Evolutionary conservation across 1,140 invertebrate species (phyloP).

Genomic region (Calephelis nemesis): DNA sequence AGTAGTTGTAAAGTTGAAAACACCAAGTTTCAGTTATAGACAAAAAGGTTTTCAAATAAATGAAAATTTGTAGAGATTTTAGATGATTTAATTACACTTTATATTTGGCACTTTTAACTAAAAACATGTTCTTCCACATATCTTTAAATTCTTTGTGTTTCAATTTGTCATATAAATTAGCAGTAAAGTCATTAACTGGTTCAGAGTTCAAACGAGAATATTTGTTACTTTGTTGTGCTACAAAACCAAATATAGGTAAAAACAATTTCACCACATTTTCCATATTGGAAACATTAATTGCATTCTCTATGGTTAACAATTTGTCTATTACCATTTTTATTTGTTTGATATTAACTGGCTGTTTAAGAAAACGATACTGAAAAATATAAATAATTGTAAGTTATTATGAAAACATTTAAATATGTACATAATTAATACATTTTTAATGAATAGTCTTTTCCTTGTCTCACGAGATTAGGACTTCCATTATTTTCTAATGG

Average conservation of each 20-base stretch:
- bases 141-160: slow-evolving; percentile 37
- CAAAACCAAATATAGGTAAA: slow-evolving; percentile 54
- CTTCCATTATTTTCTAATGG: too few relatives aligned
- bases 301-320: slow-evolving; percentile 37
- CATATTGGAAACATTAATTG: slow-evolving; percentile 33
- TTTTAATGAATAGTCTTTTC: too few relatives aligned
- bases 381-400: slow-evolving; percentile 30
- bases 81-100: slow-evolving; percentile 21
- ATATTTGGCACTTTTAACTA: slow-evolving; percentile 20
- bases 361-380: slow-evolving; percentile 57
- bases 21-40: too few relatives aligned
- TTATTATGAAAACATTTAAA: slow-evolving; percentile 17
- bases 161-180: slow-evolving; percentile 34
- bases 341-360: slow-evolving; percentile 42
- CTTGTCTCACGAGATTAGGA: too few relatives aligned
- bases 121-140: slow-evolving; percentile 42
- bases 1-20: too few relatives aligned
- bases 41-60: background rate
- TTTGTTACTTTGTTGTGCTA: slow-evolving; percentile 45
- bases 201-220: slow-evolving; percentile 21
- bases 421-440: background rate
- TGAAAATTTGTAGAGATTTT: slow-evolving; percentile 14
- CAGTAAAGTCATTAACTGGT: slow-evolving; percentile 30
- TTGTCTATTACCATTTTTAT: slow-evolving; percentile 39
- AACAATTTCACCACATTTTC: slow-evolving; percentile 41